Base-by-base conservation (phyloP, 53 echinoderm and acorn worm species). In the Actinopyga echinites region DNA sequence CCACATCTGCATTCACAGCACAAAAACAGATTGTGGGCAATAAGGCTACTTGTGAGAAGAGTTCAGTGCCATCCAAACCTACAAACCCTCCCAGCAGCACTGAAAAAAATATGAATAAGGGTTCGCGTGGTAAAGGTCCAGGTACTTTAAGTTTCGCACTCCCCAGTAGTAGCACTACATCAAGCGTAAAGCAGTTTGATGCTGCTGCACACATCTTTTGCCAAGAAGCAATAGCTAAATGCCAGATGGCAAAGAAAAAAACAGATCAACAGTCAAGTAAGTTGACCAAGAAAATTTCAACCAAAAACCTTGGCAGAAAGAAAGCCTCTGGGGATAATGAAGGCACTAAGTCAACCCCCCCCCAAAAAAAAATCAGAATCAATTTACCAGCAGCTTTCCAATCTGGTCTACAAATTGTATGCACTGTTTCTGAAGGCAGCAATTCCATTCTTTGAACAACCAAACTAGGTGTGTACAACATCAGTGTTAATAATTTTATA, bases 191-290 rank as follows among this genome's bases (percentile, higher is more conserved):
- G 28, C 23, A 60, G 71, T 84, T 84, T 83, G 84, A 83, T 58
- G 49, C 66, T 53, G 67, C 15, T 30, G 10, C 23, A 54, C 52
- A 83, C 35, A 49, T 54, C 23, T 67, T 67, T 69, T 2, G 40
- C 67, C 69, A 83, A 36, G 57, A 83, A 37, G 44, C 32, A 5
- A 57, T 56, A 2, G 84, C 59, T 23, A 56, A 84, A 84, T 26
- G 23, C 7, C 84, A 73, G 3, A 20, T 38, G n/a, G 10, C 22
- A 15, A 15, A 34, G 35, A 69, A 69, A 36, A 69, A 69, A 69
- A 38, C 19, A n/a, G 40, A 19, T 11, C 20, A 23, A 65, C 32
- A 25, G 20, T 34, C 34, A 34, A 36, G 35, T 37, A 8, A 17
- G 11, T 35, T 35, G 17, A 15, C 35, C 15, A 65, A 17, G 17